Base-by-base conservation (phyloP, 35 echinoderm and acorn worm species). In the Acanthaster planci region DNA sequence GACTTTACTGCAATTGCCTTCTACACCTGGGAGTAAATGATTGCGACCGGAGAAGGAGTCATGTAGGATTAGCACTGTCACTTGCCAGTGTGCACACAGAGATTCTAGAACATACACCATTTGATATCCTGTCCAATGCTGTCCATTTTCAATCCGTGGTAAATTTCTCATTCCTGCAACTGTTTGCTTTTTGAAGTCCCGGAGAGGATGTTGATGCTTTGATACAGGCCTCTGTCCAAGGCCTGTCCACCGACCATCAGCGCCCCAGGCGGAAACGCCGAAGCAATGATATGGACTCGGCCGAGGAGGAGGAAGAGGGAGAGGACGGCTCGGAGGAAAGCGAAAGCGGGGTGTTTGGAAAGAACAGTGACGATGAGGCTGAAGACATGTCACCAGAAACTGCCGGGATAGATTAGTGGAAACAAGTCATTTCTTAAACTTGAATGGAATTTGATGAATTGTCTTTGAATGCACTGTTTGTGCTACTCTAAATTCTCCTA, bases 241-340 rank as follows among this genome's bases (percentile, higher is more conserved):
- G 39, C 32, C 56, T 50, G 37, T 82, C 78, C 22, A 32, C 59
- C 37, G 39, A 38, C 23, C 78, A 82, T 53, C 83, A 60, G 10
- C 34, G 40, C 52, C 21, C 60, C 51, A 84, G 58, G 54, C 44
- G 72, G 34, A 91, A 77, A 82, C 86, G 76, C 8, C 58, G 51
- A 6, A 57, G 59, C 52, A 88, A 80, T 34, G 79, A 80, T 2
- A 22, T 57, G 3, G 78, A 81, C 16, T 68, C 44, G 8, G 78
- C 51, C 38, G 90, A 92, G 14, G 86, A 87, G 10, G 90, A 88
- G 8, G 86, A 82, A 0, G 51, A 83, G 59, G 77, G 42, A 0
- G 57, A 78, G 38, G 84, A 86, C 37, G 40, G 18, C 21, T 78
- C 44, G 75, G 64, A 72, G 34, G 64, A 7, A 26, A 72, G 64